phyloP scores from a whole-genome alignment of 2,797 vertebrate species.

The Momotus momota region DNA sequence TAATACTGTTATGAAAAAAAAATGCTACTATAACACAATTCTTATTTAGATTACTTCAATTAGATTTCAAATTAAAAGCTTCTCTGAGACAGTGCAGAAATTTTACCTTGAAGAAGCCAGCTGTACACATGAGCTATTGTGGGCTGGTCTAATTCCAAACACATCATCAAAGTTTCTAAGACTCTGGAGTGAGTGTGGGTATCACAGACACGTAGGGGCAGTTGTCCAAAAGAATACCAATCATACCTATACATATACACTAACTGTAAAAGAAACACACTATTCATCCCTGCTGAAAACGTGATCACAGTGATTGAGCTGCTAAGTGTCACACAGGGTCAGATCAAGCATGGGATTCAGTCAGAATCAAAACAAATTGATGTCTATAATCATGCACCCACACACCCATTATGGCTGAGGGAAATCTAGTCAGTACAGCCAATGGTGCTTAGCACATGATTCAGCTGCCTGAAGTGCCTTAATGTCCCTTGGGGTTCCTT shows the following conservation, averaged over 20 bases:
- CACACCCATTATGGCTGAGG: not conserved
- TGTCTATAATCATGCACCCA: not conserved
- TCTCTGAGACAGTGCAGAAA: not conserved
- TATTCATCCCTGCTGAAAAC: not conserved
- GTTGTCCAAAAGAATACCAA: not conserved
- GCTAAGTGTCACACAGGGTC: not conserved
- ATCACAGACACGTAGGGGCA: not conserved
- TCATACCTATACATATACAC: accelerated
- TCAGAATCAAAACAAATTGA: not conserved
- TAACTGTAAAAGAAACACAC: not conserved
- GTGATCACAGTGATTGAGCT: not conserved
- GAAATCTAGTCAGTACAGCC: not conserved
- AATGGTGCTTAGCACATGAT: accelerated
- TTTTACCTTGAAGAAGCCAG: not conserved
- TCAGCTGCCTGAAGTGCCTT: not conserved
- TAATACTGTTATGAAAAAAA: not conserved
- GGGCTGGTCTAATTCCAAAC: not conserved
- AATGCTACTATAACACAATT: not conserved
- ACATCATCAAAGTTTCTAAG: not conserved
- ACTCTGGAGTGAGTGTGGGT: not conserved
- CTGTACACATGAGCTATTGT: accelerated
- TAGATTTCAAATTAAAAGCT: not conserved
- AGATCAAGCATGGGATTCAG: not conserved
- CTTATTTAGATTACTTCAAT: not conserved
- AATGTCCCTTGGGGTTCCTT: not conserved